Percentiles rank a stretch among this genome's conserved stretches.
Evolutionary conservation across 2,113 vertebrate species (phyloP).

Genomic region (pig (Sus scrofa)): T2T-Sscrofa CM000812.6:120378001-120378500

Average conservation of each 20-base stretch:
- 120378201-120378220: neutral
- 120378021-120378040: neutral
- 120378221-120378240: neutral
- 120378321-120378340: neutral
- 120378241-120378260: neutral
- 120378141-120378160: neutral
- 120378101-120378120: neutral
- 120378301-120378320: neutral
- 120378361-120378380: neutral
- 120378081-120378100: neutral
- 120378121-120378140: neutral
- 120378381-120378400: neutral
- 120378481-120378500: neutral
- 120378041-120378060: no score
- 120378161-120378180: no score
- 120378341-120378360: neutral
- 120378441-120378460: neutral
- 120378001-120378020: neutral
- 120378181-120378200: neutral
- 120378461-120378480: no score
- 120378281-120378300: neutral
- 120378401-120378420: neutral
- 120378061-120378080: neutral
- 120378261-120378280: neutral
- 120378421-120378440: neutral